Conservation (phyloP, 2,797 vertebrate genomes). For the Falco biarmicus region DNA sequence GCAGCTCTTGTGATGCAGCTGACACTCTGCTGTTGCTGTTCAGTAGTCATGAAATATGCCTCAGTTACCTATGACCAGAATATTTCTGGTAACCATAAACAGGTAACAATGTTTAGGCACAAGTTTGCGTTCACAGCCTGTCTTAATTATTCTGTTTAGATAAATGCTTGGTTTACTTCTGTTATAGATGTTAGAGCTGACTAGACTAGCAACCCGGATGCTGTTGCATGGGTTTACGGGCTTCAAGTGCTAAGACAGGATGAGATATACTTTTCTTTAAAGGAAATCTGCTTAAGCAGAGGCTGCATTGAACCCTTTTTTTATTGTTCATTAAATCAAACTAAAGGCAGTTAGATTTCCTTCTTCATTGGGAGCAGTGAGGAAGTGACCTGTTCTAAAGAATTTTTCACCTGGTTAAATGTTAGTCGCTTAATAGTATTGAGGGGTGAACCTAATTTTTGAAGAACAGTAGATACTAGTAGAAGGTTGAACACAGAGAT, state of each 20-base stretch:
- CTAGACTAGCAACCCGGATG: background rate
- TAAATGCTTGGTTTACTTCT: background rate
- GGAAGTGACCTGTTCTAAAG: background rate
- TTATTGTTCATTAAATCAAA: background rate
- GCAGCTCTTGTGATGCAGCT: background rate
- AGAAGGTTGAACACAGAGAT: background rate
- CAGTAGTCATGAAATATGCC: background rate
- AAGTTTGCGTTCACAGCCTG: background rate
- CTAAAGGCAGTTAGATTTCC: background rate
- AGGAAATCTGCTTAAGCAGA: background rate
- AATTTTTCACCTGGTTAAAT: background rate
- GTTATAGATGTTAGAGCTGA: background rate
- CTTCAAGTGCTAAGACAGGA: background rate
- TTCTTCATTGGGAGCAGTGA: background rate
- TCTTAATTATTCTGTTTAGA: background rate
- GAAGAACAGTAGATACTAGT: background rate
- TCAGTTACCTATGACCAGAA: background rate
- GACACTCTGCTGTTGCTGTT: background rate
- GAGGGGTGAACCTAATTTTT: background rate
- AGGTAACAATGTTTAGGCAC: background rate
- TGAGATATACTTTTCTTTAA: background rate
- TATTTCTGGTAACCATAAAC: background rate
- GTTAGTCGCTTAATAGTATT: background rate
- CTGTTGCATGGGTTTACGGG: background rate
- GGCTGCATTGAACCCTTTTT: background rate